Evolutionary conservation across 2,888 invertebrate genomes (phyloP).

Genomic region (Trichogramma dendrolimi): DNA sequence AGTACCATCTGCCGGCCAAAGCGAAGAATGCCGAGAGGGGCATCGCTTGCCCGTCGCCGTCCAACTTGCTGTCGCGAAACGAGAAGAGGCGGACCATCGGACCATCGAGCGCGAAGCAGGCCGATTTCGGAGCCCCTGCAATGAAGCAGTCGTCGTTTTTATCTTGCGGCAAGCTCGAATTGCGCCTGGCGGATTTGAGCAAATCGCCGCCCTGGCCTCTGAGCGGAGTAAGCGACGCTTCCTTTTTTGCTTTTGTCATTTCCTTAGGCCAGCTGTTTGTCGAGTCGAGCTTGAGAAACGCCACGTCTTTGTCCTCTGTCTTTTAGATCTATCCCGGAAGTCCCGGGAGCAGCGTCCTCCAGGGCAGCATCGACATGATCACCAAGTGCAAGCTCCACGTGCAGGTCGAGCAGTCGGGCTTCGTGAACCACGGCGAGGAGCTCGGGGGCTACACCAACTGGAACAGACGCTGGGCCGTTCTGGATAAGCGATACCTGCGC

Average conservation of each 20-base stretch:
- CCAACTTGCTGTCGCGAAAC: constrained; percentile 31
- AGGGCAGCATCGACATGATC: constrained; percentile 40
- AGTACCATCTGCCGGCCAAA: constrained; percentile 41
- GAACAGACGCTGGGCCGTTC: constrained; percentile 58
- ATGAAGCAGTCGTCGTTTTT: constrained; percentile 38
- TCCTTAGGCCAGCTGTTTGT: neutral
- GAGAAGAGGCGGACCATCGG: constrained; percentile 7
- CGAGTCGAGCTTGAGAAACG: neutral
- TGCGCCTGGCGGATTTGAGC: constrained; percentile 41
- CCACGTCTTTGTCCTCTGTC: neutral
- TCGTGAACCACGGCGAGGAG: constrained; percentile 54
- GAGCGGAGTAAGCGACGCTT: constrained; percentile 28
- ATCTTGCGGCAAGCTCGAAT: constrained; percentile 35
- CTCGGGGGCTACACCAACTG: constrained; percentile 50
- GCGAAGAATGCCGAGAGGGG: neutral
- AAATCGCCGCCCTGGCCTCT: constrained; percentile 39
- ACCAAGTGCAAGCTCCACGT: constrained; percentile 41
- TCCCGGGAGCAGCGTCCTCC: constrained; percentile 32
- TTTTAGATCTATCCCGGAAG: constrained; percentile 31
- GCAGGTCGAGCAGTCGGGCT: constrained; percentile 50
- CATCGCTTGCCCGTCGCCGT: constrained; percentile 39
- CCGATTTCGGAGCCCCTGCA: constrained; percentile 26
- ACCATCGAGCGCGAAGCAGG: constrained; percentile 24
- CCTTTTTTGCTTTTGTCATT: neutral
- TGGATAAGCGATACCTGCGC: constrained; percentile 50